Conservation (phyloP, 2,888 invertebrate species). For the Sphinx pinastri region DNA sequence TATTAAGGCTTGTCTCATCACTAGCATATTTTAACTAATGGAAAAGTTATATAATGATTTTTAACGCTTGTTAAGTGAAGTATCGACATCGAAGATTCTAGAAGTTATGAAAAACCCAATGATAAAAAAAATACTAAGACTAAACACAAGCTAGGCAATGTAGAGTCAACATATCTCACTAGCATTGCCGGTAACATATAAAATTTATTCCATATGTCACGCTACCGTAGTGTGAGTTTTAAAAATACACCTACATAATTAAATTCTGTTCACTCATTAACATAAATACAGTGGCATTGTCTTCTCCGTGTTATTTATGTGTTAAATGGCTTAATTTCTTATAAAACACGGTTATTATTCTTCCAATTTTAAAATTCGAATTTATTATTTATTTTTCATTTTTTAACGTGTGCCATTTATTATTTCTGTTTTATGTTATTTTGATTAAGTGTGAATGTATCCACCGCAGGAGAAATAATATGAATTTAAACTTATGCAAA, state of each 20-base stretch:
- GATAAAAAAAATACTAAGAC: neutral
- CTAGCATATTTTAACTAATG: too few relatives aligned
- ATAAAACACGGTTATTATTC: constrained; percentile 29
- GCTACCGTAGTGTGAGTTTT: constrained; percentile 78
- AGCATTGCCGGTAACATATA: constrained; percentile 9
- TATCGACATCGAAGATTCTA: too few relatives aligned
- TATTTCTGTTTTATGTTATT: constrained; percentile 7
- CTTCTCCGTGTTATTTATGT: constrained; percentile 49
- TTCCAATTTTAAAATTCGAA: constrained; percentile 1
- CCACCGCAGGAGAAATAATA: neutral
- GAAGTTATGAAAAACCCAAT: too few relatives aligned
- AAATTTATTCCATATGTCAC: constrained; percentile 53
- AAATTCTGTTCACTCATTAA: constrained; percentile 55
- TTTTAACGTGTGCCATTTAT: neutral
- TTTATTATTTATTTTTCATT: constrained; percentile 2
- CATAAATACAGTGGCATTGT: constrained; percentile 60
- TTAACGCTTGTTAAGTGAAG: too few relatives aligned
- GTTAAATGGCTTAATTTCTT: constrained; percentile 50
- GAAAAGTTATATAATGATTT: too few relatives aligned
- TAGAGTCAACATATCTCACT: neutral
- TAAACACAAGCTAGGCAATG: neutral
- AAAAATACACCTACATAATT: constrained; percentile 62
- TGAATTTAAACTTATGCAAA: neutral
- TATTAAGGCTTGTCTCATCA: too few relatives aligned
- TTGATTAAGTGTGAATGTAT: constrained; percentile 16